Base-by-base conservation (phyloP, 53 echinoderm and acorn worm genomes). In the Henricia sp. region DNA sequence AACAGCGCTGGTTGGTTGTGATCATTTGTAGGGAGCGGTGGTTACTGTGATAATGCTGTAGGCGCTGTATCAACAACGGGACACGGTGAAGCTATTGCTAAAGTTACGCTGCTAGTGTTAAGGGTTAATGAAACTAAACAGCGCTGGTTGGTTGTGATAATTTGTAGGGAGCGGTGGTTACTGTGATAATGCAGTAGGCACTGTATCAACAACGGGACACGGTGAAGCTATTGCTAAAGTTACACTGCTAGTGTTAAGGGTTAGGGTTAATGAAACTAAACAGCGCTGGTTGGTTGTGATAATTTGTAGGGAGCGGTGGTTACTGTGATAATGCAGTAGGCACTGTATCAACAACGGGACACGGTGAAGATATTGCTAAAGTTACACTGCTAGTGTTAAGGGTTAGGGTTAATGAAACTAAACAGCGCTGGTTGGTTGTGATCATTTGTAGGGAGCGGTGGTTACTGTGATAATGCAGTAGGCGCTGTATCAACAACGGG, bases 321-420 rank as follows among this genome's bases (percentile, higher is more conserved):
- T 95, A 93, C 28, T 95, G 95, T 88, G 95, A 93, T n/a, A n/a
- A n/a, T n/a, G n/a, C n/a, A n/a, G 30, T 78, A n/a, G 95, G 95
- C 52, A 91, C 93, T n/a, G 93, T 90, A 19, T 95, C 95, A 50
- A 88, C 93, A 23, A 95, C 95, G 19, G 95, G 95, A 19, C 93
- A 95, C 74, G 95, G 95, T 2, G 95, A 95, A 71, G 84, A 88
- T 25, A 93, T 59, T 59, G n/a, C n/a, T n/a, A n/a, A n/a, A n/a
- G n/a, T 46, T 46, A 46, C 46, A 46, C 46, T 46, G 6, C 6
- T 6, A 10, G 6, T 46, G 46, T 46, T 14, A 6, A 55, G 32
- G 13, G 36, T 23, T 11, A 57, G 36, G 24, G 25, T 23, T 27
- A n/a, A 36, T 30, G 24, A 2, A 30, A 17, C 59, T 33, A 11